Conservation (phyloP, 1,140 invertebrate species). For the Drosophila erecta region DNA sequence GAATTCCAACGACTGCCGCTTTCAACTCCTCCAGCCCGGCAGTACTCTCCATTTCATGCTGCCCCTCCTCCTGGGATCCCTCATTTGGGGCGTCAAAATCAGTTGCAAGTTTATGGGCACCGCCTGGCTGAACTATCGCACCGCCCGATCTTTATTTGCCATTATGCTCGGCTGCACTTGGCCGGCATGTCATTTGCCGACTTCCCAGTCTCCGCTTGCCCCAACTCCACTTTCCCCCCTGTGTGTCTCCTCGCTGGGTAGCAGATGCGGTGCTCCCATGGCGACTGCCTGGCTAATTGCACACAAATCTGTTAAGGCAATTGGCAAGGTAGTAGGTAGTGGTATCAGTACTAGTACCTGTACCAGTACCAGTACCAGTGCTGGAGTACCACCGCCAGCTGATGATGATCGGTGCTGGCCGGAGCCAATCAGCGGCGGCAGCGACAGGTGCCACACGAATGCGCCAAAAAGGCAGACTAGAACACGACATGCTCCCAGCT, state of each 20-base stretch:
- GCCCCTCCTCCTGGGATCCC: slow-evolving; percentile 26
- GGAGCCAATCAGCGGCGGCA: slow-evolving; percentile 63
- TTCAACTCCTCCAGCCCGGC: not conserved
- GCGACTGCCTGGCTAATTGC: slow-evolving; percentile 70
- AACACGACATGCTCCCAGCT: slow-evolving; percentile 48
- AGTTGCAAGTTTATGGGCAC: slow-evolving; percentile 65
- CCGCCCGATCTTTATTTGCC: slow-evolving; percentile 69
- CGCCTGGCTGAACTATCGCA: slow-evolving; percentile 57
- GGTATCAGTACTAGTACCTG: not conserved
- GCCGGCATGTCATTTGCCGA: slow-evolving; percentile 35
- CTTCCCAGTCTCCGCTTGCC: not conserved
- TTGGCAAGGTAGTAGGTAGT: slow-evolving; percentile 26
- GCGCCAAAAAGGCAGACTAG: slow-evolving; percentile 75
- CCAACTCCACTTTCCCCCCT: not conserved
- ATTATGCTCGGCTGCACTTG: slow-evolving; percentile 65
- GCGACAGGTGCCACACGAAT: slow-evolving; percentile 76
- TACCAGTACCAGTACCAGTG: not conserved
- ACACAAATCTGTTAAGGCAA: slow-evolving; percentile 81
- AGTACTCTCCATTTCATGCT: slow-evolving; percentile 17
- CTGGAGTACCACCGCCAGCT: slow-evolving; percentile 14
- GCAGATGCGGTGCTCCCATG: slow-evolving; percentile 44
- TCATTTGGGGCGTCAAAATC: slow-evolving; percentile 71
- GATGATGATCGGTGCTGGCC: slow-evolving; percentile 57
- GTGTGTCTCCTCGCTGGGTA: slow-evolving; percentile 12
- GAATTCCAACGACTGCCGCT: not conserved